Base-by-base conservation (phyloP, 2,888 invertebrate species). In the Auanema sp. region DNA sequence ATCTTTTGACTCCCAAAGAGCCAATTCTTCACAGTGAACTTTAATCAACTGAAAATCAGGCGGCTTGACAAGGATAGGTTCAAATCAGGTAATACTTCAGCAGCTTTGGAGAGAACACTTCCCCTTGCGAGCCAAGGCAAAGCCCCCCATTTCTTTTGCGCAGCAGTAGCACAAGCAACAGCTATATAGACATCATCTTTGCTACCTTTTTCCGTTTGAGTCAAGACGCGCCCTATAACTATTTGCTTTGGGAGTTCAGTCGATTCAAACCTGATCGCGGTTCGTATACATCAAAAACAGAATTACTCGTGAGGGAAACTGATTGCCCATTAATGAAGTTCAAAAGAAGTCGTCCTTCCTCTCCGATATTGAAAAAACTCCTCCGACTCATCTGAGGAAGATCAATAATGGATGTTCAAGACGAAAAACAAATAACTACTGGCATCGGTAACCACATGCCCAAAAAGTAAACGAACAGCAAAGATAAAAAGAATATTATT, bases 1-100 rank as follows among this genome's bases (percentile, higher is more conserved):
- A 78, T 88, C 87, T 33, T 70, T 64, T n/a, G 84, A 81, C 72
- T 87, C 86, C 74, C 84, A 78, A 5, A 66, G 54, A 8, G 85
- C 83, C n/a, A 86, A 80, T 21, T 84, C 82, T 43, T 85, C 84
- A 43, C 84, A 62, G 59, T 85, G 80, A 42, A 81, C 78, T 83
- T 86, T 72, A 8, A 81, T 51, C 11, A 73, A 25, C 55, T 66
- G 55, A 49, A 66, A 54, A 23, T 14, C 49, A 21, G 16, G 11
- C 16, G 8, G 47, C 16, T 18, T 47, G 47, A 47, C 21, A 5
- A 5, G 16, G 21, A 21, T 5, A 5, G 8, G 33, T 8, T 8
- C 4, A 8, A 33, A 33, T 5, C 33, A 33, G 3, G 33, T 3
- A 5, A 14, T 16, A 81, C 58, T 10, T 76, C 72, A 10, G 80